Evolutionary conservation across 2,113 vertebrate species (phyloP), one percentile per base, ranked within the genome.

Genomic region (Micronycteris hirsuta): DNA sequence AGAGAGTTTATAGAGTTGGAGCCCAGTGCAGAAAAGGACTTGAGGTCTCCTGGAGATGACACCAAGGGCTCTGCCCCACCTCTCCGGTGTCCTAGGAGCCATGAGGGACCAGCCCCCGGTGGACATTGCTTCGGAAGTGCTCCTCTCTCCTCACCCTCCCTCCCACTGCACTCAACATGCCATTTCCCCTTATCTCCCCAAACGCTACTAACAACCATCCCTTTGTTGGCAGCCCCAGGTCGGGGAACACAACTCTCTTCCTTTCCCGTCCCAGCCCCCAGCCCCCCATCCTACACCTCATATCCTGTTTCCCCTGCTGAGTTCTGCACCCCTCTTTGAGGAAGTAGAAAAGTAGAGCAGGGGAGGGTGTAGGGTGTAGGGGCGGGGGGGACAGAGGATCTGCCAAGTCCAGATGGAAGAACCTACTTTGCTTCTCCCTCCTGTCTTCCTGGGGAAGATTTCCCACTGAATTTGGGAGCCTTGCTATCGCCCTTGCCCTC

Each of bases 151-250:
- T 14, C 1, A 68, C 5, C 28, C 5, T 24, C 4, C 8, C 3
- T 28, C 4, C 1, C 4, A 14, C 26, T 0, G n/a, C 9, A 8
- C 20, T 5, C 14, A 5, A 5, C 0, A 3, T 15, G 24, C 26
- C n/a, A 8, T 11, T 49, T 26, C 70, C 31, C 56, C 63, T 22
- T 5, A 22, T 22, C 28, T 77, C 68, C 70, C 33, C 12, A 67
- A 74, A 67, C 77, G 26, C 2, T 49, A 33, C 7, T 16, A 14
- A 16, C 2, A 8, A 31, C 45, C 31, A 36, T 13, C 33, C 31
- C 41, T 67, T 28, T 19, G 7, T 38, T 22, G 2, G 36, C 52
- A 49, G 52, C 36, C 43, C 20, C 8, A 24, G 26, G 9, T 76
- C 28, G 49, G 41, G 24, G 3, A 31, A 19, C 3, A 31, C 3